Percentiles rank a stretch among this genome's conserved stretches.
phyloP scores from a whole-genome alignment of 2,888 invertebrate species.

The Brenthis hecate region DNA sequence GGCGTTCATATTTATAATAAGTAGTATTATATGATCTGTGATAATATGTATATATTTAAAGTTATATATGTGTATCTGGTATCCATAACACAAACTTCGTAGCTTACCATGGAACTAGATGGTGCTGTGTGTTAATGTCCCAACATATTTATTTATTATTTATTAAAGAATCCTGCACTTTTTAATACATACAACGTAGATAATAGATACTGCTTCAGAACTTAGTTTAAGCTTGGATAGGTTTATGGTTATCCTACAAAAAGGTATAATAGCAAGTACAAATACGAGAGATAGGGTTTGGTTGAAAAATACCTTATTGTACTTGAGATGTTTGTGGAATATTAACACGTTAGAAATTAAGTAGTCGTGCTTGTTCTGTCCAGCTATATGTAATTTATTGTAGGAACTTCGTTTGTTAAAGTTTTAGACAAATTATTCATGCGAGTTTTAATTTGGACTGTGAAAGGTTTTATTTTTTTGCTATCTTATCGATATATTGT shows the following conservation, averaged over 20 bases:
- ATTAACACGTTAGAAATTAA: constrained; percentile 40
- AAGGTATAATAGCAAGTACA: constrained; percentile 52
- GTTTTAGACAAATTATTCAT: background rate
- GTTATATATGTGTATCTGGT: no score
- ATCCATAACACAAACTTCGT: no score
- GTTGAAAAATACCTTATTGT: constrained; percentile 38
- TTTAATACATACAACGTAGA: background rate
- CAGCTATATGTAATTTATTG: background rate
- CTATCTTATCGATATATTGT: no score
- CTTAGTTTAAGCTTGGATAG: background rate
- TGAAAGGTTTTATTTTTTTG: background rate
- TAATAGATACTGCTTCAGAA: background rate
- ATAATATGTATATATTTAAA: no score
- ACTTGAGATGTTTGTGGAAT: constrained; percentile 30
- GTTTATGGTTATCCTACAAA: constrained; percentile 19
- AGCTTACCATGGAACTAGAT: no score
- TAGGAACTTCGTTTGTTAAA: background rate
- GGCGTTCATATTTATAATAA: no score
- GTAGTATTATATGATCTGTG: no score
- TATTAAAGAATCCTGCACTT: no score
- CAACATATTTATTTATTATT: no score
- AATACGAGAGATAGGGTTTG: constrained; percentile 46
- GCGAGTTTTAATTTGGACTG: background rate
- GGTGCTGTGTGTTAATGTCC: no score
- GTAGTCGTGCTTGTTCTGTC: constrained; percentile 27